These are phyloP conservation scores for Cantharis rustica DNA, from an alignment of 2,888 invertebrate genomes.

Conservation along the genomic window DNA sequence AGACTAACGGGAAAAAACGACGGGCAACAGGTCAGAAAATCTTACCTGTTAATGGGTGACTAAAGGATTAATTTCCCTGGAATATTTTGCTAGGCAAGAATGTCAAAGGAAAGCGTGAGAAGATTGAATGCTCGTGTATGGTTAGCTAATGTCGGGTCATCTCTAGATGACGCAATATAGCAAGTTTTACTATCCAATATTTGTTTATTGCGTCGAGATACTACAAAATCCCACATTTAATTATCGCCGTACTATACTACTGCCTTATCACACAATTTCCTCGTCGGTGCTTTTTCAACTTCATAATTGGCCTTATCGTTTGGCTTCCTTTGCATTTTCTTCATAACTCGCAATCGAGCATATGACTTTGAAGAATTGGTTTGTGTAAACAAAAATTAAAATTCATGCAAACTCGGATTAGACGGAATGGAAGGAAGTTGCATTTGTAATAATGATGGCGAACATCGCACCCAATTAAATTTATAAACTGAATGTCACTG, in stretches of 20 bases:
- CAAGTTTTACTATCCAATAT: constrained; percentile 1
- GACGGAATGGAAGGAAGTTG: background rate
- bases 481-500: constrained; percentile 44
- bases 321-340: constrained; percentile 22
- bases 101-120: too few relatives aligned
- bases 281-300: constrained; percentile 27
- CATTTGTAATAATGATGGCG: constrained; percentile 17
- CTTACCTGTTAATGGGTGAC: too few relatives aligned
- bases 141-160: constrained; percentile 26
- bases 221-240: constrained; percentile 20
- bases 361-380: background rate
- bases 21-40: too few relatives aligned
- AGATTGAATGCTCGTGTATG: too few relatives aligned
- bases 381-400: background rate
- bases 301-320: constrained; percentile 16
- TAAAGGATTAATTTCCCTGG: too few relatives aligned
- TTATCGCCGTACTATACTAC: constrained; percentile 25
- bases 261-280: constrained; percentile 26
- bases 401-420: background rate
- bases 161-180: constrained; percentile 16
- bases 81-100: too few relatives aligned
- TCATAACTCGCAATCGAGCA: background rate
- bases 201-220: constrained; percentile 14
- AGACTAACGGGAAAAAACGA: too few relatives aligned
- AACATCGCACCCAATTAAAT: constrained; percentile 44